A percentile compares a stretch with the other conserved stretches of the same genome.
These are phyloP conservation scores for Mellivora capensis DNA, from an alignment of 2,113 vertebrate genomes.

Conservation along the genomic window DNA sequence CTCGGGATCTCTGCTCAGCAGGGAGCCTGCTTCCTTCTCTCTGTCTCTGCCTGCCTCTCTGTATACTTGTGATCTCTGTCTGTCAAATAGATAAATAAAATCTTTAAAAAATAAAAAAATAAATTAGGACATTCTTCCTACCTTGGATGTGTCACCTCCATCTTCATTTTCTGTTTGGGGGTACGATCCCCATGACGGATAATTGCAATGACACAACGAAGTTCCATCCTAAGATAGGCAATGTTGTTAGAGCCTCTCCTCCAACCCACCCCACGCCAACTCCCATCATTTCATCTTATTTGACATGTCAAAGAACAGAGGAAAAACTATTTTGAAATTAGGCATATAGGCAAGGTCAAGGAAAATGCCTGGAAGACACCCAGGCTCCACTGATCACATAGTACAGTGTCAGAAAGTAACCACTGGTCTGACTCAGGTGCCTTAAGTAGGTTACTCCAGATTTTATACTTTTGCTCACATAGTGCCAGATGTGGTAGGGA, in stretches of 20 bases:
- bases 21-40: too few species aligned
- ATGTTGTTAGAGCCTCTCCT: background rate
- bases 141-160: conserved; percentile 97
- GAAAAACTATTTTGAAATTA: background rate
- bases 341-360: background rate
- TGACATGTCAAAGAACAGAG: background rate
- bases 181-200: conserved; percentile 97
- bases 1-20: too few species aligned
- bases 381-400: background rate
- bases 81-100: too few species aligned
- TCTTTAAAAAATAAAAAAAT: too few species aligned
- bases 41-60: too few species aligned
- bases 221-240: conserved; percentile 92
- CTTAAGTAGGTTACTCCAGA: background rate
- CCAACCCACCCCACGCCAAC: background rate
- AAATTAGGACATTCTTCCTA: conserved; percentile 70
- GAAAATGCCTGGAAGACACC: background rate
- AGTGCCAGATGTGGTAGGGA: conserved; percentile 98
- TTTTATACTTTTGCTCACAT: conserved; percentile 88
- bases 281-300: background rate
- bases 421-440: background rate
- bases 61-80: too few species aligned
- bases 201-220: conserved; percentile 97
- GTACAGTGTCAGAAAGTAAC: background rate
- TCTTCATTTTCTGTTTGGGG: conserved; percentile 99